Conservation (phyloP, 2,888 invertebrate genomes). For the Diplolepis rosae region DNA sequence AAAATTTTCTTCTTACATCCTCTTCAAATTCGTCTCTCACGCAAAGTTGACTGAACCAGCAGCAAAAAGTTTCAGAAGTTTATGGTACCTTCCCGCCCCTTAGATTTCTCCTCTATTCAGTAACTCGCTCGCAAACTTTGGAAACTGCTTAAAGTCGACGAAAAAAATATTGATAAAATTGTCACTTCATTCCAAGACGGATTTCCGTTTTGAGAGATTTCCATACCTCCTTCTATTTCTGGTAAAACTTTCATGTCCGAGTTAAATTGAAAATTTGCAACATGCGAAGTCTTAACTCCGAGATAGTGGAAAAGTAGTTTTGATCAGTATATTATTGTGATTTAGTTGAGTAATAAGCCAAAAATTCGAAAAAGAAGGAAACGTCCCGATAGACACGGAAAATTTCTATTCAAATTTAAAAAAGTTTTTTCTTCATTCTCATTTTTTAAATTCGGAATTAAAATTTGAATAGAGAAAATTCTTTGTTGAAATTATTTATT, state of each 20-base stretch:
- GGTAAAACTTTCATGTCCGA: neutral
- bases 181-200: slow-evolving; percentile 9
- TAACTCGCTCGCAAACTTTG: slow-evolving; percentile 22
- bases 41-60: slow-evolving; percentile 28
- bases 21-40: slow-evolving; percentile 25
- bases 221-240: neutral
- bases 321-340: too few species aligned
- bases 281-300: too few species aligned
- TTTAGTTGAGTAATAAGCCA: too few species aligned
- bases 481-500: too few species aligned
- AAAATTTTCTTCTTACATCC: slow-evolving; percentile 14
- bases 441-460: too few species aligned
- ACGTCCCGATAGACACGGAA: too few species aligned
- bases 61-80: slow-evolving; percentile 19
- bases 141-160: slow-evolving; percentile 25
- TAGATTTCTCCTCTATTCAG: slow-evolving; percentile 8
- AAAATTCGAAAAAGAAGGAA: too few species aligned
- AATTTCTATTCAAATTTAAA: too few species aligned
- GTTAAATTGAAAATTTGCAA: too few species aligned
- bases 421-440: too few species aligned
- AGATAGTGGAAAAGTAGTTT: too few species aligned
- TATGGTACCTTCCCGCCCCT: slow-evolving; percentile 11
- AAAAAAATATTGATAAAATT: slow-evolving; percentile 27
- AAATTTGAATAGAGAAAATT: too few species aligned
- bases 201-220: neutral